Conservation (phyloP, 2,888 invertebrate genomes). For the Tachina grossa region DNA sequence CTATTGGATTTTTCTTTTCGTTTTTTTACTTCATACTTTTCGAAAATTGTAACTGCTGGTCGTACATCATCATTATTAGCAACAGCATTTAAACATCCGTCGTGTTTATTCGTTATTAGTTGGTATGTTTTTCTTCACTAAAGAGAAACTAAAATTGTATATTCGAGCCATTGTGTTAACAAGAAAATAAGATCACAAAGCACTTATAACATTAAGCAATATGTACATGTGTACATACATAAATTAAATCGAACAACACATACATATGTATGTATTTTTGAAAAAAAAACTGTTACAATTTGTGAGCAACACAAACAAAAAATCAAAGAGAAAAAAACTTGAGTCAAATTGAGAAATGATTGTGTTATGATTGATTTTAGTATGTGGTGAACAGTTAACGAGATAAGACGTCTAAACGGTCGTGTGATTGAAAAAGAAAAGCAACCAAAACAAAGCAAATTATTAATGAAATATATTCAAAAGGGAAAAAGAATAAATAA, state of each 20-base stretch:
- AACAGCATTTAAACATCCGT: constrained; percentile 67
- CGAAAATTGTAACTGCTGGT: constrained; percentile 43
- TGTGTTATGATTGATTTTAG: constrained; percentile 75
- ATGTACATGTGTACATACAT: not conserved
- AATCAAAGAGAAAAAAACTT: constrained; percentile 43
- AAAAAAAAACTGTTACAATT: constrained; percentile 66
- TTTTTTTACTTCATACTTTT: constrained; percentile 31
- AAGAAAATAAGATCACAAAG: constrained; percentile 66
- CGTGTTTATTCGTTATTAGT: constrained; percentile 61
- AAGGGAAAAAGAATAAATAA: constrained; percentile 15
- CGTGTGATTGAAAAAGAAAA: constrained; percentile 48
- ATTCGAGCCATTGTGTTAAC: constrained; percentile 62
- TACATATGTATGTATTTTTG: not conserved
- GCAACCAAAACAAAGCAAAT: constrained; percentile 7
- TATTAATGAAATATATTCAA: constrained; percentile 24
- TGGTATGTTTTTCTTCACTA: constrained; percentile 17
- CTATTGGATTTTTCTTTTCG: constrained; percentile 73
- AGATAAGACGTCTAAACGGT: constrained; percentile 68
- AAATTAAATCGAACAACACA: constrained; percentile 44
- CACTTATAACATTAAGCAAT: constrained; percentile 44
- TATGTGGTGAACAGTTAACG: constrained; percentile 73
- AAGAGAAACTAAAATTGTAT: constrained; percentile 47
- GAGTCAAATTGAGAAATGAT: constrained; percentile 71
- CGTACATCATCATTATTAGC: constrained; percentile 55
- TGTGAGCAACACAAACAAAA: constrained; percentile 48